A percentile compares a stretch with the other conserved stretches of the same genome.
phyloP scores from a whole-genome alignment of 1,140 invertebrate genomes.

The Lutraria rhynchaena region DNA sequence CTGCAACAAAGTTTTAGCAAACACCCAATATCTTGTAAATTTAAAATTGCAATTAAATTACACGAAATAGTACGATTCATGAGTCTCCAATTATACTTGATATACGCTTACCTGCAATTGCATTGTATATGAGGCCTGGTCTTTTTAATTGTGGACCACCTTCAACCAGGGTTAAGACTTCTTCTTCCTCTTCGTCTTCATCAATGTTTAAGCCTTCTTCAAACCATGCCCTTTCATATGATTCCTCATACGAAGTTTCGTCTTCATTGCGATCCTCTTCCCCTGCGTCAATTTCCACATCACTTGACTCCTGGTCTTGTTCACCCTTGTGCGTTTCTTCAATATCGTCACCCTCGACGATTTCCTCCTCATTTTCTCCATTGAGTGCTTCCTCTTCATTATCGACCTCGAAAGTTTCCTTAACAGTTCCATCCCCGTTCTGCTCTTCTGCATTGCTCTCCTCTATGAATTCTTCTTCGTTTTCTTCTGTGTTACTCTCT shows the following conservation, averaged over 20 bases:
- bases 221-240: neutral
- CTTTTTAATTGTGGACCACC: too few species aligned
- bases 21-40: too few species aligned
- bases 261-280: neutral
- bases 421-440: conserved; percentile 12
- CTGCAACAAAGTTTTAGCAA: too few species aligned
- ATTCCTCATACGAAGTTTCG: neutral
- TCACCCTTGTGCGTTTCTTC: neutral
- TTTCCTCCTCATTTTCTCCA: conserved; percentile 26
- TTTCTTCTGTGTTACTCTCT: conserved; percentile 1
- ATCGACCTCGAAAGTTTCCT: conserved; percentile 23
- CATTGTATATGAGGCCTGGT: too few species aligned
- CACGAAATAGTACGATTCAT: neutral
- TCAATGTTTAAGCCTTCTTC: conserved; percentile 3
- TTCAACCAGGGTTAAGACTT: neutral
- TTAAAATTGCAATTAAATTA: neutral
- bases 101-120: neutral
- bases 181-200: conserved; percentile 4
- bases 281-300: neutral
- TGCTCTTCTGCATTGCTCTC: neutral
- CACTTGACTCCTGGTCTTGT: neutral
- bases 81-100: neutral
- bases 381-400: conserved; percentile 39
- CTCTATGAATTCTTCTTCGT: conserved; percentile 6
- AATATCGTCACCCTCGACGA: conserved; percentile 12